Percentiles rank a stretch among this genome's conserved stretches.
These are phyloP conservation scores for Pitangus sulphuratus DNA, from an alignment of 2,797 vertebrate genomes.

Conservation along the genomic window DNA sequence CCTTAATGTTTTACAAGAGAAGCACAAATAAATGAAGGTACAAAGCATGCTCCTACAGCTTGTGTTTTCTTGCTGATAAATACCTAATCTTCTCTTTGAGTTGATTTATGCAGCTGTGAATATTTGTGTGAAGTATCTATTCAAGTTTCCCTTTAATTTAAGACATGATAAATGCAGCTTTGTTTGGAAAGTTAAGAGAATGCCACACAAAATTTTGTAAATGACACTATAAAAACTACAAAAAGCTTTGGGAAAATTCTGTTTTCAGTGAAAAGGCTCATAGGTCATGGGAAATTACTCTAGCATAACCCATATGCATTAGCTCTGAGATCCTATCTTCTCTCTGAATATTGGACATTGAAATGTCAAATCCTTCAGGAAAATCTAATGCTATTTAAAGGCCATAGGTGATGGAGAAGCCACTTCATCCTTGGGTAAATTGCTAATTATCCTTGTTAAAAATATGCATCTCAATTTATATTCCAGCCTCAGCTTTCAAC, in stretches of 20 bases:
- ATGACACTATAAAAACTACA: not conserved
- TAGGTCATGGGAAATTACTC: not conserved
- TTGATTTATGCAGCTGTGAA: constrained; percentile 41
- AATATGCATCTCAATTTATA: not conserved
- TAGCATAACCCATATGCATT: not conserved
- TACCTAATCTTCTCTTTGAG: not conserved
- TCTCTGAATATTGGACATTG: not conserved
- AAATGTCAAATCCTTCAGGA: not conserved
- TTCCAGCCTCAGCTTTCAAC: not conserved
- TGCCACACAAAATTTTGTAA: not conserved
- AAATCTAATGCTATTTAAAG: not conserved
- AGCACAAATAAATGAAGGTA: constrained; percentile 29
- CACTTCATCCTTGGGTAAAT: not conserved
- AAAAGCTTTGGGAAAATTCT: not conserved
- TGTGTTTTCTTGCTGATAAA: constrained; percentile 48
- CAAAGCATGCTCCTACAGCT: constrained; percentile 5
- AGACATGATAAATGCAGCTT: constrained; percentile 20
- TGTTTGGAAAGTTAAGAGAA: constrained; percentile 13
- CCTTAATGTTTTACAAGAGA: constrained; percentile 42
- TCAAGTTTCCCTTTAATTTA: constrained; percentile 60
- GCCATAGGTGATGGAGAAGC: not conserved
- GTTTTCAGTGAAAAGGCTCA: not conserved
- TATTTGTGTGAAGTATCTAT: constrained; percentile 30
- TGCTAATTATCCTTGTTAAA: not conserved
- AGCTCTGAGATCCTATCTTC: not conserved